Percentiles rank a stretch among this genome's conserved stretches.
These are phyloP conservation scores for Corythoichthys haematopterus DNA, from an alignment of 2,113 vertebrate species.

Conservation along the genomic window DNA sequence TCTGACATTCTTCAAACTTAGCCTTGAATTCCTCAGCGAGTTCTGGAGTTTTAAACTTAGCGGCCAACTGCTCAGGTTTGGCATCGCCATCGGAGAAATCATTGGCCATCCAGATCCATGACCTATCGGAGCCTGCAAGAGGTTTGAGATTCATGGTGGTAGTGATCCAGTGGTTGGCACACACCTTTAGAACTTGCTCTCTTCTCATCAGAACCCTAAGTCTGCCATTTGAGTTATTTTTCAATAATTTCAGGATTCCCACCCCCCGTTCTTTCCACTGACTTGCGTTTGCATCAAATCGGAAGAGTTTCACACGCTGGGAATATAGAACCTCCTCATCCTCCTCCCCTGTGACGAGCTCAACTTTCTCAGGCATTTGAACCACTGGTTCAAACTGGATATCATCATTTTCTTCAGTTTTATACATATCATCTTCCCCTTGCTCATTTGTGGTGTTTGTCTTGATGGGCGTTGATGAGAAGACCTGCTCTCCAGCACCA, in stretches of 20 bases:
- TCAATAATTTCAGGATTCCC: slow-evolving; percentile 89
- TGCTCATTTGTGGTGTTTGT: slow-evolving; percentile 65
- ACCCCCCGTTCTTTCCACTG: slow-evolving; percentile 98
- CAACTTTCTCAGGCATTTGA: slow-evolving; percentile 93
- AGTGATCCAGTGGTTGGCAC: slow-evolving; percentile 97
- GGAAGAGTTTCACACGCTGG: slow-evolving; percentile 89
- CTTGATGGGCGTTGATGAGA: slow-evolving; percentile 70
- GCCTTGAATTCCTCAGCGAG: slow-evolving; percentile 90
- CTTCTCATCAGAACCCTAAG: slow-evolving; percentile 92
- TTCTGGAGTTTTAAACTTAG: slow-evolving; percentile 92
- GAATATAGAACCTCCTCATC: slow-evolving; percentile 89
- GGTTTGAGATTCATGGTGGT: slow-evolving; percentile 96
- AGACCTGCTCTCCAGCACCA: slow-evolving; percentile 82
- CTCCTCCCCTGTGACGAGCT: slow-evolving; percentile 93
- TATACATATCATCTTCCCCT: slow-evolving; percentile 87
- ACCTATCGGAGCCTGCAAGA: slow-evolving; percentile 88
- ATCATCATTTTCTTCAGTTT: slow-evolving; percentile 90
- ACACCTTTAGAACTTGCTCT: slow-evolving; percentile 96
- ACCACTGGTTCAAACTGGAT: slow-evolving; percentile 97
- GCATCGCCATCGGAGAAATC: slow-evolving; percentile 94
- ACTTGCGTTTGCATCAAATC: slow-evolving; percentile 84
- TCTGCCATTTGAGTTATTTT: slow-evolving; percentile 85
- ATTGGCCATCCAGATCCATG: slow-evolving; percentile 94
- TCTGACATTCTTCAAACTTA: slow-evolving; percentile 94
- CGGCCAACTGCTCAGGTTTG: slow-evolving; percentile 85